Evolutionary conservation across 2,113 vertebrate genomes (phyloP), one percentile per base, ranked within the genome.

Genomic region (Oplegnathus fasciatus): DNA sequence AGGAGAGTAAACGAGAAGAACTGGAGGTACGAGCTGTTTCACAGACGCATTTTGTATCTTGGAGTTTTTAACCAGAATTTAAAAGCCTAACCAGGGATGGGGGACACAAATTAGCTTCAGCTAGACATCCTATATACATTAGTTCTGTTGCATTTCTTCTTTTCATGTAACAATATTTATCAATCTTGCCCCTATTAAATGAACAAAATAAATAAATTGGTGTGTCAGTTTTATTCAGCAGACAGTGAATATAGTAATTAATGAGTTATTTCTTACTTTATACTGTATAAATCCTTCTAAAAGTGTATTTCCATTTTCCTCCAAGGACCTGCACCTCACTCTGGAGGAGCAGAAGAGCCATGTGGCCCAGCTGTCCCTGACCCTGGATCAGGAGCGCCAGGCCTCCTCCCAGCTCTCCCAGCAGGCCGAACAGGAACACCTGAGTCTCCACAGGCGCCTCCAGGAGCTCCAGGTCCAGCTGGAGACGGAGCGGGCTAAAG

Each of bases 381-480:
- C 94, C 90, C 84, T 99, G 88, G 96, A 97, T 69, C 91, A 96
- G 85, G 96, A 98, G 92, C 96, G 93, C 26, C 95, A 96, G 90
- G 78, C 95, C 52, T 94, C 96, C 24, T 92, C 86, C 30, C 95
- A 95, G 84, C 95, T 96, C 55, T 96, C 95, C 44, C 96, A 97
- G 87, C 94, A 96, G 84, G 88, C 95, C 1, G 96, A 97, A 46
- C 95, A 96, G 86, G 96, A 96, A 34, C 95, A 82, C 22, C 93
- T 69, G 77, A 94, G 8, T 92, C 96, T 97, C 65, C 94, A 62
- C 57, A 92, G 94, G 75, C 96, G 86, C 40, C 96, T 92, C 72
- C 94, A 96, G 72, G 96, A 99, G 93, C 96, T 99, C 68, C 96
- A 97, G 83, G 96, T 98, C 44, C 97, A 97, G 73, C 95, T 99